Evolutionary conservation across 1,140 invertebrate species (phyloP), one percentile per base, ranked within the genome.

Genomic region (Helicoverpa zea): DNA sequence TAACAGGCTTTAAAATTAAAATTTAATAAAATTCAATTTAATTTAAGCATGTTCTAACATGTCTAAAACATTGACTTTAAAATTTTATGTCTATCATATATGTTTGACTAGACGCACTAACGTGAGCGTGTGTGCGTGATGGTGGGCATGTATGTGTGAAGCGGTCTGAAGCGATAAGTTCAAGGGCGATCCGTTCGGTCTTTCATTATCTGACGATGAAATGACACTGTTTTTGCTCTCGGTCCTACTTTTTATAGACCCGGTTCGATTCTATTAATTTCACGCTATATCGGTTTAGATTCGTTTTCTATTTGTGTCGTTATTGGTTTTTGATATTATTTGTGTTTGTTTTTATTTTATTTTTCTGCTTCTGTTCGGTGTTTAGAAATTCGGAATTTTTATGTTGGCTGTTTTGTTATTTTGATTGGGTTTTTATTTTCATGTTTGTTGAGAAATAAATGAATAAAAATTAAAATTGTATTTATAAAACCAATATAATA

Each of bases 151-250:
- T 72, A 49, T 54, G 18, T 54, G 23, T 70, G 43, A 51, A 30
- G 16, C 7, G 9, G 49, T n/a, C 5, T 23, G 68, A n/a, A 72
- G 49, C 68, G 68, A 72, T 51, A 72, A 72, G 68, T 49, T 72
- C 68, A 72, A 23, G 68, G 68, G 52, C 68, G 54, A 11, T 29
- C 12, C 12, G 30, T 54, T 72, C 30, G 47, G 68, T 72, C 66
- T 72, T 72, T 72, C 68, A 72, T 72, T 72, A 54, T 54, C 47
- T 72, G 3, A 10, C 49, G 49, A 72, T 30, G 13, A 29, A 72
- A 52, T 72, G 47, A 52, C 47, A 72, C 47, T 72, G 49, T 49
- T 30, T 72, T 72, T 51, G 54, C 30, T 29, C 35, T 43, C 23
- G 23, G 16, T 13, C n/a, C 52, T 52, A 72, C 49, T 72, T 72